Base-by-base conservation (phyloP, 2,888 invertebrate genomes). In the Gasteruption jaculator region DNA sequence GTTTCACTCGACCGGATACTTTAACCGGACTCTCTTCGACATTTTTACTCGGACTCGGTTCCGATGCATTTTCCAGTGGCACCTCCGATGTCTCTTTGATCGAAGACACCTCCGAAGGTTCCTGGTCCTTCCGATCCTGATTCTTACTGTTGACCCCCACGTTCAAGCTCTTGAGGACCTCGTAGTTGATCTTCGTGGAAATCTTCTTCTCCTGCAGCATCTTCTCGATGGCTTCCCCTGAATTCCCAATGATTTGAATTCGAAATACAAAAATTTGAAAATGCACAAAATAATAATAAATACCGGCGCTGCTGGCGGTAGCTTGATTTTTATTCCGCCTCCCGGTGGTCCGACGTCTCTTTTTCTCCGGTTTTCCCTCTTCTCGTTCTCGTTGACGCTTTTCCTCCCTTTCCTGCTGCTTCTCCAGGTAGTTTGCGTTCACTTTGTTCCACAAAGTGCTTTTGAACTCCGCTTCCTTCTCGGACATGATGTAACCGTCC, bases 181-280 rank as follows among this genome's bases (percentile, higher is more conserved):
- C 96, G 63, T 99, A 99, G 73, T 99, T 96, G 40, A 99, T 95
- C 77, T 99, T 99, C 4, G 82, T 84, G 3, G 97, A 97, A 51
- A 97, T 86, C 65, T 90, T 90, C 73, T 94, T 94, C 67, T 96
- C 96, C 53, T 88, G 90, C 14, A 97, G 74, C 83, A 97, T 93
- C 73, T 93, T 94, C 66, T 92, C 91, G 31, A 97, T 92, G 0
- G 96, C 96, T 73, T 96, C 95, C 3, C 88, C 90, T 40, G 80
- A 38, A 21, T 29, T 6, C 6, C 12, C 8, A 29, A 5, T 7
- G 11, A 8, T 29, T 29, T 29, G 19, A 35, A 18, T 19, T 41
- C 10, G 11, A 16, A 34, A 15, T 46, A 25, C 12, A 31, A 22
- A 14, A 35, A 15, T 24, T 29, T 38, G 11, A 31, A 37, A 38